Conservation (phyloP, 2,888 invertebrate genomes). For the Tribolium freemani region DNA sequence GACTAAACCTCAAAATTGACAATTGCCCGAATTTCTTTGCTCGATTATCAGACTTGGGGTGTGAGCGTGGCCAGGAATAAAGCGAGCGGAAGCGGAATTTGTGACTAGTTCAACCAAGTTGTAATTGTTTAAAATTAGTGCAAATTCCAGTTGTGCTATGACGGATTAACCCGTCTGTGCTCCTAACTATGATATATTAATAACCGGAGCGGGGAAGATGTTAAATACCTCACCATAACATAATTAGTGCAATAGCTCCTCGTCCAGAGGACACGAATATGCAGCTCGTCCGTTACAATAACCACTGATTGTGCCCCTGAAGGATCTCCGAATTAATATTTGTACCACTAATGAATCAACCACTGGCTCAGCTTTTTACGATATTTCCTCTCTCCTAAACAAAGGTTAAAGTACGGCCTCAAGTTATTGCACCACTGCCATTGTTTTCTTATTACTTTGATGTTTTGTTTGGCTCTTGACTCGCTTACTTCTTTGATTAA, state of each 20-base stretch:
- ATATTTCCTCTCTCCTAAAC: constrained; percentile 7
- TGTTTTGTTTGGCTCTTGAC: constrained; percentile 36
- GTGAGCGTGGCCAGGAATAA: too few species aligned
- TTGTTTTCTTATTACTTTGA: constrained; percentile 41
- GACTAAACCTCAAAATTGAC: not conserved
- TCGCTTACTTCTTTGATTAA: constrained; percentile 39
- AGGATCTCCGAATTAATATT: not conserved
- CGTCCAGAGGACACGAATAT: constrained; percentile 15
- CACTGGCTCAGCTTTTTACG: constrained; percentile 13
- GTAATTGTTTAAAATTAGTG: constrained; percentile 21
- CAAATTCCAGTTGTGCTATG: constrained; percentile 29
- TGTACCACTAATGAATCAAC: constrained; percentile 32
- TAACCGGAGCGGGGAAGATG: constrained; percentile 10
- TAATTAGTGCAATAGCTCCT: constrained; percentile 29
- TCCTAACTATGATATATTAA: constrained; percentile 25
- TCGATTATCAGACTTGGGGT: not conserved
- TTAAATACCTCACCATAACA: constrained; percentile 23
- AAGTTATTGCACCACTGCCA: constrained; percentile 29
- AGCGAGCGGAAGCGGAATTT: too few species aligned
- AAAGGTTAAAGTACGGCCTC: constrained; percentile 24
- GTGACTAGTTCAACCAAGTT: constrained; percentile 1
- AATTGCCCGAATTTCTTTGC: constrained; percentile 13
- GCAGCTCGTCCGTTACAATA: constrained; percentile 7
- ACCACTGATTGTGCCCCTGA: constrained; percentile 14
- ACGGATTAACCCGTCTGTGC: constrained; percentile 28